Conservation (phyloP, 1,140 invertebrate species). For the Drosophila miranda region DNA sequence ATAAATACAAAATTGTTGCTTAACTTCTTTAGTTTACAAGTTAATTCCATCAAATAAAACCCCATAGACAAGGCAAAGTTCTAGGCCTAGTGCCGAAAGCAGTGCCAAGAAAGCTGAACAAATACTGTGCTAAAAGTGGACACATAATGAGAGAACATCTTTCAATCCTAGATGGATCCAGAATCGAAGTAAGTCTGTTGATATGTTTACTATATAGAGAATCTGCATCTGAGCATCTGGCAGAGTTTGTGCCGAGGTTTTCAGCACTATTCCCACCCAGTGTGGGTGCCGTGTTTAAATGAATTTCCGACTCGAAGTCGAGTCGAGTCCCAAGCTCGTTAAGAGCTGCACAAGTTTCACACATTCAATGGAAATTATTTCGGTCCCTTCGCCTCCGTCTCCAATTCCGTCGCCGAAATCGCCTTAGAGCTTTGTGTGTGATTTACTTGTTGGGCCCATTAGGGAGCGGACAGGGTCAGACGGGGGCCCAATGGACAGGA, state of each 20-base stretch:
- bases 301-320: slow-evolving; percentile 29
- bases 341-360: slow-evolving; percentile 53
- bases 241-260: not conserved
- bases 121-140: slow-evolving; percentile 2
- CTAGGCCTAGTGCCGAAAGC: slow-evolving; percentile 13
- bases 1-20: slow-evolving; percentile 34
- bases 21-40: slow-evolving; percentile 42
- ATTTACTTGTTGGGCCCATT: slow-evolving; percentile 79
- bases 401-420: slow-evolving; percentile 62
- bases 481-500: not conserved
- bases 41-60: slow-evolving; percentile 31
- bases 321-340: slow-evolving; percentile 51
- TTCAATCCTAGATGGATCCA: not conserved
- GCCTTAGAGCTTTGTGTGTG: slow-evolving; percentile 79
- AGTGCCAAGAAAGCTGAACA: not conserved
- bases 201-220: not conserved
- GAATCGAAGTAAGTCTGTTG: no score
- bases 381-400: slow-evolving; percentile 42
- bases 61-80: slow-evolving; percentile 1
- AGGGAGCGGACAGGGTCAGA: slow-evolving; percentile 35
- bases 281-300: slow-evolving; percentile 52
- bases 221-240: no score
- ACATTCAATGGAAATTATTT: slow-evolving; percentile 61
- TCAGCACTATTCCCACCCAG: slow-evolving; percentile 29
- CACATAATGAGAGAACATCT: not conserved